phyloP scores from a whole-genome alignment of 2,888 invertebrate genomes.

The Nezara viridula region DNA sequence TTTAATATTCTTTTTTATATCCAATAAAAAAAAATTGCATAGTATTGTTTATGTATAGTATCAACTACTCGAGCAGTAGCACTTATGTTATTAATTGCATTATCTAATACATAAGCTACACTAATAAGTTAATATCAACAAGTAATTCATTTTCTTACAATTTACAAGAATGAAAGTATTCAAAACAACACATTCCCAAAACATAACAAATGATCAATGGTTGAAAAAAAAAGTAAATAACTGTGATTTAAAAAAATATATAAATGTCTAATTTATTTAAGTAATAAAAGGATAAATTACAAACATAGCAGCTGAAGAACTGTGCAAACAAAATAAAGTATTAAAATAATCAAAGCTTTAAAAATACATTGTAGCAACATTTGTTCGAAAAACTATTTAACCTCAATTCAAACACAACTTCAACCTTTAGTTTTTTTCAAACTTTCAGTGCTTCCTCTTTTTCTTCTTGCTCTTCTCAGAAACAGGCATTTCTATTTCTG shows the following conservation, averaged over 20 bases:
- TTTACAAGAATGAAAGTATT: too few species aligned
- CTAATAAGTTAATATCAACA: too few species aligned
- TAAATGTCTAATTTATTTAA: neutral
- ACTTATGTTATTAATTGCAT: too few species aligned
- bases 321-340: neutral
- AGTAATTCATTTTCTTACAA: too few species aligned
- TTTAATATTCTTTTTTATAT: too few species aligned
- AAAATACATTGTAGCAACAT: neutral
- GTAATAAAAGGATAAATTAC: neutral
- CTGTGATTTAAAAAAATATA: neutral
- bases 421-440: conserved; percentile 60
- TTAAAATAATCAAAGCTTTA: neutral
- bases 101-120: too few species aligned
- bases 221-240: neutral
- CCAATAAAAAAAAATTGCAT: too few species aligned
- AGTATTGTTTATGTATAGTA: too few species aligned
- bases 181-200: too few species aligned
- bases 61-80: too few species aligned
- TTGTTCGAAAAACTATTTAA: neutral
- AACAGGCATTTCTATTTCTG: conserved; percentile 89
- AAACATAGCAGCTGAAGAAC: neutral
- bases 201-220: too few species aligned
- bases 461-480: conserved; percentile 74
- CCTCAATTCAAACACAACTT: neutral
- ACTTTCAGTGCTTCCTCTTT: conserved; percentile 68